Base-by-base conservation (phyloP, 2,113 vertebrate genomes). In the Oreochromis tanganicae region DNA sequence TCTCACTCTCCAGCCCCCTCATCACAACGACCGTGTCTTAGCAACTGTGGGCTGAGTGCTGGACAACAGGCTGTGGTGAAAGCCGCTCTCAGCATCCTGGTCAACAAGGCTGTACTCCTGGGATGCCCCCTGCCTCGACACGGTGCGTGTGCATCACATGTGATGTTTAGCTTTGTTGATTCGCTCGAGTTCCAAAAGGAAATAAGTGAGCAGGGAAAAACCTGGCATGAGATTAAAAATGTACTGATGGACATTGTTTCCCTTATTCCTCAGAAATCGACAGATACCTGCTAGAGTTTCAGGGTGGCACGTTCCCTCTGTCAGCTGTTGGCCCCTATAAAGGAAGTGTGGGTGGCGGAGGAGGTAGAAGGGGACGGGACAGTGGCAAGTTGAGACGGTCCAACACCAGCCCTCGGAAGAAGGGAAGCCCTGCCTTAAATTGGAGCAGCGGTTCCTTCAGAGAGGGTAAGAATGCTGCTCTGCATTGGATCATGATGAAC, bases 31-130 rank as follows among this genome's bases (percentile, higher is more conserved):
- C 96, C 92, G 86, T 93, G 95, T 91, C 89, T 91, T 87, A 93
- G 95, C 81, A 97, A 93, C 90, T 96, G 96, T 80, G 91, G 80
- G 80, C 97, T 97, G 19, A 98, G 97, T 61, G 96, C 97, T 89
- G 98, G 98, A 13, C 98, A 99, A 95, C 98, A 98, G 94, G 98
- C 98, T 3, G 97, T 99, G 90, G 97, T 98, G 54, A 98, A 97
- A 93, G 98, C 98, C 5, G 98, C 98, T 61, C 98, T 99, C 93
- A 98, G 98, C 94, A 99, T 99, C 95, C 93, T 99, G 94, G 95
- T 99, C 82, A 99, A 98, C 92, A 98, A 99, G 95, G 98, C 98
- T 3, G 96, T 99, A 82, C 93, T 99, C 61, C 97, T 96, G 50
- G 97, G 97, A 92, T 99, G 98, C 91, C 98, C 97, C 50, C 97